A percentile compares a stretch with the other conserved stretches of the same genome.
Evolutionary conservation across 2,113 vertebrate genomes (phyloP).

Genomic region (Paraplagusia blochii): DNA sequence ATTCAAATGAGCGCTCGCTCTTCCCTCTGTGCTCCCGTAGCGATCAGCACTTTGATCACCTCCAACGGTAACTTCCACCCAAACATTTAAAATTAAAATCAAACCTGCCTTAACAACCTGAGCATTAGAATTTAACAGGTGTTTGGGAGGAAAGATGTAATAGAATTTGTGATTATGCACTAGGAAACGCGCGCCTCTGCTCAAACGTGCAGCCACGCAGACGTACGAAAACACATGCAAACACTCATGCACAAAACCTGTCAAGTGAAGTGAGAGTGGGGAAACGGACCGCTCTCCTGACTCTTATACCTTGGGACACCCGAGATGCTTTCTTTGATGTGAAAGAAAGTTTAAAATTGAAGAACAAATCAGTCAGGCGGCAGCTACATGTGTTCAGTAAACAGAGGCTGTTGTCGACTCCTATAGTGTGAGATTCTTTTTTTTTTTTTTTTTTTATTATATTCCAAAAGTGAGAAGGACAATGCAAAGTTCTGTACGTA

Average conservation of each 20-base stretch:
- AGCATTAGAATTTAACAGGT: constrained; percentile 77
- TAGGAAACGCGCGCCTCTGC: constrained; percentile 55
- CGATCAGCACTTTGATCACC: constrained; percentile 72
- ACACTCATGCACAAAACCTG: constrained; percentile 42
- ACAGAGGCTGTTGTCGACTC: constrained; percentile 73
- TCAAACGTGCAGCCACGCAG: constrained; percentile 23
- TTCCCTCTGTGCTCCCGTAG: constrained; percentile 49
- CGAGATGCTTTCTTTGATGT: constrained; percentile 77
- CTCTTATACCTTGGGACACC: constrained; percentile 69
- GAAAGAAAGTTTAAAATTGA: constrained; percentile 64
- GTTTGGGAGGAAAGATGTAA: constrained; percentile 70
- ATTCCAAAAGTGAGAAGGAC: constrained; percentile 2
- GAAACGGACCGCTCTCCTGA: constrained; percentile 67
- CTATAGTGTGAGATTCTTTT: constrained; percentile 25
- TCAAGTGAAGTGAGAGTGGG: constrained; percentile 73
- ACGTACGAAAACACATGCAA: constrained; percentile 14
- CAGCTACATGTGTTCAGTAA: constrained; percentile 72
- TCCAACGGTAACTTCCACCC: constrained; percentile 67
- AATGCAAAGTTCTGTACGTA: neutral
- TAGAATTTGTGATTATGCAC: constrained; percentile 72
- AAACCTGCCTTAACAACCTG: constrained; percentile 69
- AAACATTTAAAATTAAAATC: constrained; percentile 80
- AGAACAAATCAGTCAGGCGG: constrained; percentile 71
- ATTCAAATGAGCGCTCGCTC: constrained; percentile 65
- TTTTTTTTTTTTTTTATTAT: constrained; percentile 40